Evolutionary conservation across 2,888 invertebrate genomes (phyloP), one percentile per base, ranked within the genome.

Genomic region (Oegoconia quadripuncta): DNA sequence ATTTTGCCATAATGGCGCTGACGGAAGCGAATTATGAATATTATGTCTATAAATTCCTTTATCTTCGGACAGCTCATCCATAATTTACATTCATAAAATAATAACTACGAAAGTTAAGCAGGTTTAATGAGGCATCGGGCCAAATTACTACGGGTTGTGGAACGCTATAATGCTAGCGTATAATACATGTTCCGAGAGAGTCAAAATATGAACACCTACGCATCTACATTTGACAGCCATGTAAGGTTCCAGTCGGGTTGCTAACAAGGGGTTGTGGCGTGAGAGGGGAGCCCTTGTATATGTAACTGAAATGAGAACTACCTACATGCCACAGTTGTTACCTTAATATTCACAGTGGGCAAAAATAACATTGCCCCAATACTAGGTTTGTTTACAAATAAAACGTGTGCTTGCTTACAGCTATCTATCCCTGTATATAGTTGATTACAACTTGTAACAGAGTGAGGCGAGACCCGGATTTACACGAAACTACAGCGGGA

Each of bases 1-100:
- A 70, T 66, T 68, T 71, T 39, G 60, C 63, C 50, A 63, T 65
- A 63, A 68, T 48, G 49, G 45, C 50, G 47, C 60, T 60, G 55
- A 66, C 62, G 65, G 63, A 60, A 62, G 59, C 64, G 50, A 62
- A 68, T 68, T 67, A 73, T 73, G 68, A 69, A 74, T 70, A 69
- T 72, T 62, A 67, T 59, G 55, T 60, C 55, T 54, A 65, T 70
- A 63, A 71, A 64, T 67, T 67, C 55, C 59, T 66, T 69, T 69
- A 63, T 68, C 59, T 64, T 59, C 45, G 46, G 62, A 59, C 72
- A 63, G 67, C 52, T 66, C 57, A 56, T 60, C 59, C 62, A 59
- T 74, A 74, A 73, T 70, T 74, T 73, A 70, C 67, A 64, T 62
- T 68, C 64, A 69, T 69, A 69, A 70, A 73, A 69, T 70, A 71